phyloP scores from a whole-genome alignment of 2,888 invertebrate genomes.

The Conistra vaccinii region DNA sequence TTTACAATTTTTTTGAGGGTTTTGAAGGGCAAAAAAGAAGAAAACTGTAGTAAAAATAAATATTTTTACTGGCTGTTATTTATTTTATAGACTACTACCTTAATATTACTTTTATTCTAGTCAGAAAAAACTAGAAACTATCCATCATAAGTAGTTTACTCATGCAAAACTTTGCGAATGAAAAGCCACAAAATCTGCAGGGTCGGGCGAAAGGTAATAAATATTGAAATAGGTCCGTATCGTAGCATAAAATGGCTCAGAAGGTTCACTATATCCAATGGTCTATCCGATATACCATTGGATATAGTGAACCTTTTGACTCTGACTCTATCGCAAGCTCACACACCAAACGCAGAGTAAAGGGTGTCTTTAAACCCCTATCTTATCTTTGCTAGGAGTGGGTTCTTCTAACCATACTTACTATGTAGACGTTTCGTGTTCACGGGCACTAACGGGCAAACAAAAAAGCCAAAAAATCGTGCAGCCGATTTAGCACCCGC shows the following conservation, averaged over 20 bases:
- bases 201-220: neutral
- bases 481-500: constrained; percentile 8
- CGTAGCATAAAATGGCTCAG: neutral
- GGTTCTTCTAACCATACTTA: neutral
- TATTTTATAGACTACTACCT: neutral
- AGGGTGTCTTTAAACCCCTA: neutral
- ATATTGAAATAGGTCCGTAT: neutral
- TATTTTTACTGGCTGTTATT: too few relatives aligned
- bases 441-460: constrained; percentile 38
- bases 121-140: neutral
- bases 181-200: constrained; percentile 4
- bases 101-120: neutral
- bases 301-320: neutral
- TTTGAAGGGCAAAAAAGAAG: neutral
- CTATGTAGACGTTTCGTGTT: constrained; percentile 10
- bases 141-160: neutral
- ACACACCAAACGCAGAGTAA: neutral
- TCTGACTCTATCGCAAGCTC: neutral
- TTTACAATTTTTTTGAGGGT: constrained; percentile 15
- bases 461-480: constrained; percentile 13
- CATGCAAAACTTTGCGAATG: constrained; percentile 6
- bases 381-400: neutral
- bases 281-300: neutral
- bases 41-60: too few relatives aligned
- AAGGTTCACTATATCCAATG: neutral